Evolutionary conservation across 1,140 invertebrate species (phyloP), one percentile per base, ranked within the genome.

Genomic region (Ooceraea biroi): DNA sequence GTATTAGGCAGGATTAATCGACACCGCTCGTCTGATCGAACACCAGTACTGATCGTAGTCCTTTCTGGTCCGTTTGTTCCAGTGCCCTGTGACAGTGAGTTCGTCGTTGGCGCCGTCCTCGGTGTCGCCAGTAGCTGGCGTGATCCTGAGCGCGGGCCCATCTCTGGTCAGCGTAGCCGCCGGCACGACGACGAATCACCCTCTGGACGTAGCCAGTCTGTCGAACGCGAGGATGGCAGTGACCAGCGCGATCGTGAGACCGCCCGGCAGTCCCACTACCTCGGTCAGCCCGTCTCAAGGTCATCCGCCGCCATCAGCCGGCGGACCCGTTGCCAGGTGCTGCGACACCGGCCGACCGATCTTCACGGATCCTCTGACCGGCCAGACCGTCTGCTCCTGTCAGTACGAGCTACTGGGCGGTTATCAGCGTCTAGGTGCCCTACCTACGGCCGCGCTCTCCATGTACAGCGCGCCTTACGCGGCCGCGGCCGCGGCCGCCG

Each of bases 321-420:
- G 95, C n/a, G 94, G 95, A 25, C 94, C 96, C 8, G 92, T 94
- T 48, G 92, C 83, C 76, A 95, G 97, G 87, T 99, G 98, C 95
- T 99, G 98, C 94, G 98, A 99, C 95, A 98, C 97, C 74, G 98
- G 98, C 60, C 95, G 98, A 60, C 97, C 98, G 8, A 96, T 99
- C 89, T 98, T 98, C 94, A 98, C 98, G 84, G 98, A 99, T 94
- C 98, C 98, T 10, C 95, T 98, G 86, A 98, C 97, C 57, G 98
- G 98, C 22, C 98, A 98, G 94, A 98, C 97, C 10, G 96, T 99
- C 17, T 99, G 98, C 95, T 98, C 98, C 80, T 98, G 98, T 95
- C 98, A 99, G 94, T 97, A 97, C 94, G 97, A 96, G 92, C 91
- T 94, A 4, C 95, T 97, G 82, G 95, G 97, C 87, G 97, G 96